Base-by-base conservation (phyloP, 2,888 invertebrate species). In the Pemphredon lugubris region DNA sequence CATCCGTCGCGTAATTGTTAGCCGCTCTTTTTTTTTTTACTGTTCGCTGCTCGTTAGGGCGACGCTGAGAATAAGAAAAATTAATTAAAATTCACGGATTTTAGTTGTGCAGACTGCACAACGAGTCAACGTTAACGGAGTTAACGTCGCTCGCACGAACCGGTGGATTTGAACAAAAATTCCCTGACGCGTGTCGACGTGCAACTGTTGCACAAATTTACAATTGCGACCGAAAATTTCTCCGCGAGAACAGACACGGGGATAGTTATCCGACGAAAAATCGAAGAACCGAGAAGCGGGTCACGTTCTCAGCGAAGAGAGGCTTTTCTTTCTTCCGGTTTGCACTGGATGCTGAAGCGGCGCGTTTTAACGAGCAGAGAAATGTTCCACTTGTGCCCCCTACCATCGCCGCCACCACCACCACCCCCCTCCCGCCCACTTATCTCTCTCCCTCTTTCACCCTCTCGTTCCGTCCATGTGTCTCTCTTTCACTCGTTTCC, bases 291-390 rank as follows among this genome's bases (percentile, higher is more conserved):
- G 45, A 53, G 72, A 75, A 74, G 60, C 64, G 61, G 68, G 72
- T 76, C 68, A 73, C 68, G 72, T 75, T 65, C 37, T 48, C 65
- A 54, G 58, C 53, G 44, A 68, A 47, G 55, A 51, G 59, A 68
- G 7, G 59, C 39, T 54, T 61, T 67, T 66, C 64, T 68, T 72
- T 63, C 75, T 68, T 73, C 68, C 75, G 72, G 72, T 66, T 75
- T 53, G 53, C 68, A 45, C 50, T 73, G 68, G 65, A 72, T 75
- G 72, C 76, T 75, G 76, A 76, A 76, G 55, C 65, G 63, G 72
- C 65, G 63, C 67, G 76, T 75, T 75, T 75, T 75, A 76, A 76
- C 75, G 76, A 76, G 76, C 72, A 63, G 65, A 66, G 67, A 73
- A 75, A 68, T 68, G 72, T 66, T 75, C 76, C 75, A 72, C 67